Evolutionary conservation across 2,888 invertebrate genomes (phyloP).

Genomic region (Elysia crispata): DNA sequence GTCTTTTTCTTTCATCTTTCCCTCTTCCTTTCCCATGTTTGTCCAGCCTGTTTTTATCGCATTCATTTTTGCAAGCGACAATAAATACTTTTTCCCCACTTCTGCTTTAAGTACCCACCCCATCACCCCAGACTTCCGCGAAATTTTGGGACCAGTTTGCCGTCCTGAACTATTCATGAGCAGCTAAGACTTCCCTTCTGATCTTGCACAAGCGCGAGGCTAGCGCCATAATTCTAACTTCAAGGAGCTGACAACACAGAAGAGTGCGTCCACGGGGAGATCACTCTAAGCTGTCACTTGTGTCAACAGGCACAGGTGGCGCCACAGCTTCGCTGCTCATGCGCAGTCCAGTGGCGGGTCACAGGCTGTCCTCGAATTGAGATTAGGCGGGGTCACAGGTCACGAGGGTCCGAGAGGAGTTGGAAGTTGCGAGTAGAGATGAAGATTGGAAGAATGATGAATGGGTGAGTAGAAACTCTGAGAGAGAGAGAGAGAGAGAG

Average conservation of each 20-base stretch:
- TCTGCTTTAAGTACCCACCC: no score
- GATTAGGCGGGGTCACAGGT: constrained; percentile 41
- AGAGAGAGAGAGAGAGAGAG: background rate
- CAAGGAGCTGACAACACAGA: background rate
- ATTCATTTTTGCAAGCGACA: no score
- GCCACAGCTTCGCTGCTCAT: constrained; percentile 34
- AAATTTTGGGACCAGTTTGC: no score
- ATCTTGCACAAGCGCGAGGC: background rate
- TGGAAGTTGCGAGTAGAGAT: background rate
- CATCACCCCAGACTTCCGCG: no score
- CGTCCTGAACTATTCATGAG: no score
- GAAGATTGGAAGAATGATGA: background rate
- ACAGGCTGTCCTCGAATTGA: constrained; percentile 35
- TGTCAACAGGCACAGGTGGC: constrained; percentile 52
- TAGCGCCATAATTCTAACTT: background rate
- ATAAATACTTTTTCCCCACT: no score
- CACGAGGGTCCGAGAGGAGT: background rate
- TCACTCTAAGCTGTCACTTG: constrained; percentile 49
- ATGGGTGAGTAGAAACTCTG: background rate
- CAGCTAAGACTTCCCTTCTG: no score
- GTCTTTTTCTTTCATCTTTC: no score
- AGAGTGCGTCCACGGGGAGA: background rate
- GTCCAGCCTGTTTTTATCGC: no score
- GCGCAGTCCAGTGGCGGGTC: constrained; percentile 38
- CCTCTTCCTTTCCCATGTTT: no score